These are phyloP conservation scores for Sceloporus undulatus DNA, from an alignment of 2,113 vertebrate species.

Conservation along the genomic window DNA sequence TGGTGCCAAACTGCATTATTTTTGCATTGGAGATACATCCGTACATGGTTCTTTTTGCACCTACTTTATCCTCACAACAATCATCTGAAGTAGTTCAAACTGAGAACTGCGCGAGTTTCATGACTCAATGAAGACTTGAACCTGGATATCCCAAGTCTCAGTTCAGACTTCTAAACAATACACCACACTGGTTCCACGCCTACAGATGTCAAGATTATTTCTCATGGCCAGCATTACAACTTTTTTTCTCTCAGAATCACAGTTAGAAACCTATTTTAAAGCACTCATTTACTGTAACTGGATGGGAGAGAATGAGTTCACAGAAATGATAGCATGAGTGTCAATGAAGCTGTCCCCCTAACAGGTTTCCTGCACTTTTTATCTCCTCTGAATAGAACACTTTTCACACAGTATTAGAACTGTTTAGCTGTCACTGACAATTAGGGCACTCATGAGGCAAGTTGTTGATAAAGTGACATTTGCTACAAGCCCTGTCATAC, in stretches of 20 bases:
- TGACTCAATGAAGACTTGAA: too few species aligned
- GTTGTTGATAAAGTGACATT: conserved; percentile 54
- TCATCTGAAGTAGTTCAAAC: too few species aligned
- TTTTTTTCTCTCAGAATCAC: neutral
- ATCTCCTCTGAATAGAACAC: conserved; percentile 38
- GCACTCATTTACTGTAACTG: neutral
- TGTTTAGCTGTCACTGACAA: conserved; percentile 31
- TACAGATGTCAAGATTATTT: neutral
- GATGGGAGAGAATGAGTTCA: neutral
- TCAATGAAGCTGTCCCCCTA: neutral
- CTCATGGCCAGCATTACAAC: neutral
- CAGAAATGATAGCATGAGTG: neutral
- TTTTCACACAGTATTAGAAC: conserved; percentile 11
- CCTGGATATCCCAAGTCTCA: too few species aligned
- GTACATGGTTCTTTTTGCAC: too few species aligned
- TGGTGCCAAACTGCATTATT: too few species aligned
- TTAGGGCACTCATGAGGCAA: conserved; percentile 35
- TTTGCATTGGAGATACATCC: too few species aligned
- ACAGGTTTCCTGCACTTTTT: neutral
- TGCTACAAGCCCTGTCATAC: conserved; percentile 57
- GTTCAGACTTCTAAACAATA: too few species aligned
- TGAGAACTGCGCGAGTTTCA: too few species aligned
- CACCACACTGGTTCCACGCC: too few species aligned
- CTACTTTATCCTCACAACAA: too few species aligned
- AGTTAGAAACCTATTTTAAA: neutral